A percentile compares a stretch with the other conserved stretches of the same genome.
Evolutionary conservation across 1,140 invertebrate genomes (phyloP).

Genomic region (Neomicropteryx cornuta): DNA sequence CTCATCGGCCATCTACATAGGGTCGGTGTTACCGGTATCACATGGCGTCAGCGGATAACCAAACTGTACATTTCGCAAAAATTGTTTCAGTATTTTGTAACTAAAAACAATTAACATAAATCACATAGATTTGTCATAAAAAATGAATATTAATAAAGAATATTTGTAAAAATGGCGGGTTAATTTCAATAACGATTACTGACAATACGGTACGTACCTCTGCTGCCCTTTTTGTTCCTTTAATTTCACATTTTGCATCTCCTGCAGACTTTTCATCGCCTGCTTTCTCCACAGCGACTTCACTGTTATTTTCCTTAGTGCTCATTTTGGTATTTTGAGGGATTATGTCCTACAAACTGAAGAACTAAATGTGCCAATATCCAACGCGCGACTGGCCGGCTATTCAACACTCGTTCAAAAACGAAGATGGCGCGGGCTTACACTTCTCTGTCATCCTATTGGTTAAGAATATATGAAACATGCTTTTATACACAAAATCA

Average conservation of each 20-base stretch:
- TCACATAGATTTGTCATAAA: too few relatives aligned
- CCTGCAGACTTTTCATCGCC: slow-evolving; percentile 59
- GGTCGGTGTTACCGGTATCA: too few relatives aligned
- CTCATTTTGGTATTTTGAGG: slow-evolving; percentile 58
- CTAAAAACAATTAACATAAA: too few relatives aligned
- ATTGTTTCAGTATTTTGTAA: too few relatives aligned
- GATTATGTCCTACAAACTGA: slow-evolving; percentile 33
- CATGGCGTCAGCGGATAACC: too few relatives aligned
- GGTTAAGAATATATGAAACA: too few relatives aligned
- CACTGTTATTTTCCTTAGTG: slow-evolving; percentile 71
- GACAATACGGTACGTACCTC: slow-evolving; percentile 77
- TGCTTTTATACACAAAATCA: too few relatives aligned
- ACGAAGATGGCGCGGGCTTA: slow-evolving; percentile 70
- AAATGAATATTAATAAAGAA: too few relatives aligned
- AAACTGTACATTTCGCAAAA: too few relatives aligned
- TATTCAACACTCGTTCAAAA: slow-evolving; percentile 52
- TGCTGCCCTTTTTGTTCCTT: slow-evolving; percentile 76
- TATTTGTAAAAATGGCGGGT: slow-evolving; percentile 41
- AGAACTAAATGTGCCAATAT: slow-evolving; percentile 38
- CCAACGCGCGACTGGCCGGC: slow-evolving; percentile 49
- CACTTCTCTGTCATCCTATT: slow-evolving; percentile 45
- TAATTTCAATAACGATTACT: slow-evolving; percentile 35
- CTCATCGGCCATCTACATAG: too few relatives aligned
- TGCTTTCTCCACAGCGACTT: slow-evolving; percentile 72
- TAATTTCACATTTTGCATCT: slow-evolving; percentile 69